A percentile compares a stretch with the other conserved stretches of the same genome.
Evolutionary conservation across 92 coral and sea anemone genomes (phyloP).

Genomic region (Palythoa grandiflora): DNA sequence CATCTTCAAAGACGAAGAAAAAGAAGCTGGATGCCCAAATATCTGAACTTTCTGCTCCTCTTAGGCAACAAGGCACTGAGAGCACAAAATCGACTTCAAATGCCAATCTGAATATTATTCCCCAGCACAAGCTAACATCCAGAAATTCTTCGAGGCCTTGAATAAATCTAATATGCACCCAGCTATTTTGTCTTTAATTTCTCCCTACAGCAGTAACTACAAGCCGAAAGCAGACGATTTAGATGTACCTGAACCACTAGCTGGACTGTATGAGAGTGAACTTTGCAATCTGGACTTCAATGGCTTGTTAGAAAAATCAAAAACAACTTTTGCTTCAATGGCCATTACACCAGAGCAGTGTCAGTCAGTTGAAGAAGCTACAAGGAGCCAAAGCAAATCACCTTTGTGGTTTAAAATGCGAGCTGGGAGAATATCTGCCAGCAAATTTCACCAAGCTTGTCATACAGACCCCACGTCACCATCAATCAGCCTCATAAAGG

Average conservation of each 20-base stretch:
- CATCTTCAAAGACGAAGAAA: conserved; percentile 58
- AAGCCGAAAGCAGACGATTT: conserved; percentile 46
- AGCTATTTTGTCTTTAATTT: conserved; percentile 61
- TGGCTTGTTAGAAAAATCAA: too few species aligned
- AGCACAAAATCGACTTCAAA: neutral
- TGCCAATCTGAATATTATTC: conserved; percentile 11
- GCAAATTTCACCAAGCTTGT: conserved; percentile 69
- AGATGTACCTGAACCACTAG: conserved; percentile 50
- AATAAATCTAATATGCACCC: conserved; percentile 53
- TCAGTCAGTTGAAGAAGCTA: conserved; percentile 46
- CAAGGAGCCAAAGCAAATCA: conserved; percentile 61
- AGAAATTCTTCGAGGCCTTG: conserved; percentile 50
- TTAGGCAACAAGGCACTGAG: neutral
- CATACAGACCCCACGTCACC: conserved; percentile 63
- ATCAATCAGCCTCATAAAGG: conserved; percentile 64
- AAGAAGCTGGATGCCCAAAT: conserved; percentile 58
- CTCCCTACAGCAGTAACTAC: conserved; percentile 54
- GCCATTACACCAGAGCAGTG: conserved; percentile 42
- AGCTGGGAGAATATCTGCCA: conserved; percentile 65
- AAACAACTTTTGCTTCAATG: too few species aligned
- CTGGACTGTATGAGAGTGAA: conserved; percentile 53
- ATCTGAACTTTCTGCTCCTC: neutral
- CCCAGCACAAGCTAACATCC: conserved; percentile 50
- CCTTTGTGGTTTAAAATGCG: conserved; percentile 61
- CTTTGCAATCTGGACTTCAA: conserved; percentile 35